Evolutionary conservation across 53 echinoderm and acorn worm species (phyloP).

Genomic region (Luidia sarsii): DNA sequence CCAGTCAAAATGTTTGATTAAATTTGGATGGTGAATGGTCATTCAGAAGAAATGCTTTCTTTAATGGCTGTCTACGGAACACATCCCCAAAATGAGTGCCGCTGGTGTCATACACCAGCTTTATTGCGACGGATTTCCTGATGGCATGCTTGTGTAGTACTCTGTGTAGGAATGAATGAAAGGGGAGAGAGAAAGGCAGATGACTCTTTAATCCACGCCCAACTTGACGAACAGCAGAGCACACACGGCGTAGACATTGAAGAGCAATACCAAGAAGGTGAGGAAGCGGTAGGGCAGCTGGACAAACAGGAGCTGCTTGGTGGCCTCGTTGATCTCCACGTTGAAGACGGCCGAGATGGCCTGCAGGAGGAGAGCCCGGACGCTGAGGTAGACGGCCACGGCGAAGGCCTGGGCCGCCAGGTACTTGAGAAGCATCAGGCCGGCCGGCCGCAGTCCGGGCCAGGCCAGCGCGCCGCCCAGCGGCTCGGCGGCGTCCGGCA

Average conservation of each 20-base stretch:
- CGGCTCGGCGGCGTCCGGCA: constrained; percentile 46
- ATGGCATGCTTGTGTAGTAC: too few species aligned
- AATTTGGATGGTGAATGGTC: too few species aligned
- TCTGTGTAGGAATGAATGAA: too few species aligned
- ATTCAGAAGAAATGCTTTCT: too few species aligned
- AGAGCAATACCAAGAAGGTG: constrained; percentile 52
- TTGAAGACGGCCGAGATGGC: constrained; percentile 53
- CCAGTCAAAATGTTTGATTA: too few species aligned
- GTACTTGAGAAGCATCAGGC: constrained; percentile 67
- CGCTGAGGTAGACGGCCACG: constrained; percentile 46
- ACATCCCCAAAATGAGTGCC: too few species aligned
- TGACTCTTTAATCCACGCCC: constrained; percentile 32
- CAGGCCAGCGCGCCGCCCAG: constrained; percentile 56
- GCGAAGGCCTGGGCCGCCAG: constrained; percentile 45
- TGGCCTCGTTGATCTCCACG: constrained; percentile 63
- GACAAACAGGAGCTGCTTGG: constrained; percentile 62
- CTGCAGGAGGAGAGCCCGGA: constrained; percentile 63
- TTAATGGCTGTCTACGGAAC: too few species aligned
- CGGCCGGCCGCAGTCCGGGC: constrained; percentile 54
- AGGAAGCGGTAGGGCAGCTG: constrained; percentile 86
- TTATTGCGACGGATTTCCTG: too few species aligned
- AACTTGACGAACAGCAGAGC: constrained; percentile 56
- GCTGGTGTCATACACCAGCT: too few species aligned
- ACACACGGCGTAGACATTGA: constrained; percentile 4
- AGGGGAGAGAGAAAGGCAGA: too few species aligned